Percentiles rank a stretch among this genome's conserved stretches.
Conservation (phyloP, 2,888 invertebrate genomes). For the Metallyticus violacea region DNA sequence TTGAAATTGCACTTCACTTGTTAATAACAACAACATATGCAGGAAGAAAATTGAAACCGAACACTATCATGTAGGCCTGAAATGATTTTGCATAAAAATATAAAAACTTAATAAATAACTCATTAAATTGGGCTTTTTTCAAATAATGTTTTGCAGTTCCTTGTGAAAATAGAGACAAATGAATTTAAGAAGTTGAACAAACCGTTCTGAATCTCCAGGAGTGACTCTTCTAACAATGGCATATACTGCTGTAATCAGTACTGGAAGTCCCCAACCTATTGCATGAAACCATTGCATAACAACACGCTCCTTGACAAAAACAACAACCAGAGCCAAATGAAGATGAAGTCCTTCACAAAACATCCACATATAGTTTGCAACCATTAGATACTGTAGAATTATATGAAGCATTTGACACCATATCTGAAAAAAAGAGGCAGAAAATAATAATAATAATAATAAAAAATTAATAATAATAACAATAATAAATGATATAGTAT, state of each 20-base stretch:
- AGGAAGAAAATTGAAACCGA: no score
- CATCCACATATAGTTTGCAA: constrained; percentile 83
- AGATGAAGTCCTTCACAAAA: constrained; percentile 76
- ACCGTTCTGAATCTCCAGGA: constrained; percentile 1
- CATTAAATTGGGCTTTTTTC: no score
- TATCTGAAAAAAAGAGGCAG: constrained; percentile 47
- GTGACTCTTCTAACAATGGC: constrained; percentile 15
- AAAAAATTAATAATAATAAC: no score
- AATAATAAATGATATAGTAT: no score
- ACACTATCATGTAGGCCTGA: no score
- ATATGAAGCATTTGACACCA: constrained; percentile 72
- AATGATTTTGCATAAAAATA: no score
- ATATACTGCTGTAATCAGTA: constrained; percentile 50
- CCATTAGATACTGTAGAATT: constrained; percentile 67
- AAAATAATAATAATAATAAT: no score
- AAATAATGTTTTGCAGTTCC: no score
- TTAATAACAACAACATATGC: no score
- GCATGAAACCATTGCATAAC: constrained; percentile 66
- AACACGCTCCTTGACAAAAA: constrained; percentile 69
- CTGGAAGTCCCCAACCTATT: constrained; percentile 66
- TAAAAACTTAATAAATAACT: no score
- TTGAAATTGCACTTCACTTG: no score
- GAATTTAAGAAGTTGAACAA: not conserved
- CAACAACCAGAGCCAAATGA: constrained; percentile 71
- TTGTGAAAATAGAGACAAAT: not conserved